phyloP scores from a whole-genome alignment of 2,113 vertebrate genomes.

The Microcebus griseorufus region DNA sequence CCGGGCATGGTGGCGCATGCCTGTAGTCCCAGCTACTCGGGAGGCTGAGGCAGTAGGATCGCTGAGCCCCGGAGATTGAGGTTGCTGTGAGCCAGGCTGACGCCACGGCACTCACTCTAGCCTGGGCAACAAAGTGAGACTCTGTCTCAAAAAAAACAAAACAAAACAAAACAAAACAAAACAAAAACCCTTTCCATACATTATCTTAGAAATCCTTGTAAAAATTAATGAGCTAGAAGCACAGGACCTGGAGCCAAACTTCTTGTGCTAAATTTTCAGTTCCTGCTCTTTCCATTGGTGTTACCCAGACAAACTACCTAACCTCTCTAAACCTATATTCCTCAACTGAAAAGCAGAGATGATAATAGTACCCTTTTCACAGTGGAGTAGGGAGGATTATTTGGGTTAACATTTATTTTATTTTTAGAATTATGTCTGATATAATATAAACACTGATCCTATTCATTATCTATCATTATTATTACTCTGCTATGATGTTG shows the following conservation, averaged over 20 bases:
- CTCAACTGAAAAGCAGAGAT: neutral
- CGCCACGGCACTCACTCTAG: no score
- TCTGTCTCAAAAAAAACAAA: no score
- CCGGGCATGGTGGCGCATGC: no score
- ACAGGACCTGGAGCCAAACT: neutral
- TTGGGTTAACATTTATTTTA: neutral
- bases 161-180: no score
- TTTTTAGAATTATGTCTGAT: neutral
- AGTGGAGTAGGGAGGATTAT: neutral
- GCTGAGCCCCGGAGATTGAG: no score
- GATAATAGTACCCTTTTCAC: neutral
- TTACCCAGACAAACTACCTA: neutral
- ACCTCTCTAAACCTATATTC: neutral
- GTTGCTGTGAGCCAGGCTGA: no score
- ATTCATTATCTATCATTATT: neutral
- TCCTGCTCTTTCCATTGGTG: neutral
- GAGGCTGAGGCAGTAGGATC: no score
- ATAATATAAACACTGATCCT: neutral
- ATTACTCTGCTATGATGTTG: neutral
- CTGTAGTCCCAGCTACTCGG: no score
- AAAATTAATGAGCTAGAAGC: neutral
- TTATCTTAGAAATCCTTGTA: neutral
- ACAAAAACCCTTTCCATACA: neutral
- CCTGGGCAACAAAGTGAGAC: no score
- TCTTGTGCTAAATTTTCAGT: neutral